These are phyloP conservation scores for Dione juno DNA, from an alignment of 2,888 invertebrate genomes.

Conservation along the genomic window DNA sequence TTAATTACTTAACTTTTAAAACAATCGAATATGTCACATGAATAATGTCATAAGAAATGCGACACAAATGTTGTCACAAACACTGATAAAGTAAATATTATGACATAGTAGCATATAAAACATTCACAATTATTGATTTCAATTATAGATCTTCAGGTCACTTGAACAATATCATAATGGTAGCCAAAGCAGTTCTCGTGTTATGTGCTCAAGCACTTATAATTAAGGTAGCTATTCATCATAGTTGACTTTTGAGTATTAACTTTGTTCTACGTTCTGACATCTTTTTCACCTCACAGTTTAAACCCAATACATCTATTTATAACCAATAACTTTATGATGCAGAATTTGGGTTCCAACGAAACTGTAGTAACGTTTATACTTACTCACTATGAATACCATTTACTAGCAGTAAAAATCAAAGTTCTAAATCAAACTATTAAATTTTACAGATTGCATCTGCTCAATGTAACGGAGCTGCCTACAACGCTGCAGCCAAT, in stretches of 20 bases:
- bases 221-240: constrained; percentile 21
- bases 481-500: constrained; percentile 32
- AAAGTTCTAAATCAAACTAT: background rate
- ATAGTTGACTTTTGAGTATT: background rate
- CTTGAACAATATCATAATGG: constrained; percentile 3
- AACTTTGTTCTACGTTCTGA: background rate
- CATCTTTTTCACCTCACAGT: background rate
- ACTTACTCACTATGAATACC: no score
- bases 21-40: background rate
- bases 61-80: background rate
- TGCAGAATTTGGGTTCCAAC: no score
- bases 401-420: background rate
- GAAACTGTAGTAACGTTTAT: no score
- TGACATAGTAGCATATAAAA: constrained; percentile 12
- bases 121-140: background rate
- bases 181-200: constrained; percentile 9
- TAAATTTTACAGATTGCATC: constrained; percentile 39
- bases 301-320: no score
- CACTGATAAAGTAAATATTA: background rate
- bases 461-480: constrained; percentile 37
- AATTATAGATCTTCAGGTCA: constrained; percentile 9
- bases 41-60: background rate
- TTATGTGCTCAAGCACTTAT: constrained; percentile 32
- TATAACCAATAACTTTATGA: no score
- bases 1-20: constrained; percentile 21